Conservation (phyloP, 1,140 invertebrate species). For the Ruditapes philippinarum region DNA sequence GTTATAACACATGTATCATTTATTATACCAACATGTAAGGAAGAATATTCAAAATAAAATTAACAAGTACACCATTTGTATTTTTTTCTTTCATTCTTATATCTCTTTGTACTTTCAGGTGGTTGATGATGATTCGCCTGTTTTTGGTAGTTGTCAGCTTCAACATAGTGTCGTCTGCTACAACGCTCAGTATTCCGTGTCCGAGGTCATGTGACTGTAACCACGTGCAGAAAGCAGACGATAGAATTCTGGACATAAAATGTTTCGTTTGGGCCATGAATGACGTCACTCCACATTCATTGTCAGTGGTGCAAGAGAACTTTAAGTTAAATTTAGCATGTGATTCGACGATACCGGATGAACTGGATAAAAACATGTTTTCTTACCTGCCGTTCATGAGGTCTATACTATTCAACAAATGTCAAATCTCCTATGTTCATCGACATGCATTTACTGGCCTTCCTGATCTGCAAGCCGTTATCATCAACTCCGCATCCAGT, state of each 20-base stretch:
- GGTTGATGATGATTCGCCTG: background rate
- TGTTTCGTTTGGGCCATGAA: constrained; percentile 51
- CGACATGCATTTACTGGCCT: constrained; percentile 28
- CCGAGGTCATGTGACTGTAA: constrained; percentile 50
- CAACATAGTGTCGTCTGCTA: background rate
- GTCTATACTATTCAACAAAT: constrained; percentile 14
- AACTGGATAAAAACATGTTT: constrained; percentile 27
- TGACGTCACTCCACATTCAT: constrained; percentile 25
- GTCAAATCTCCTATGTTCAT: constrained; percentile 48
- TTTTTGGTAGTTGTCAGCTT: background rate
- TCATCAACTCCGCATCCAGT: constrained; percentile 41
- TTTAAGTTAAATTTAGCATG: constrained; percentile 29
- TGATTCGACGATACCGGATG: constrained; percentile 2
- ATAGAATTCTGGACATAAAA: constrained; percentile 2
- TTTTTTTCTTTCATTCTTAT: no score
- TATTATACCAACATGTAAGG: no score
- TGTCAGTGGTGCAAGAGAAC: background rate
- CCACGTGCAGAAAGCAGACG: background rate
- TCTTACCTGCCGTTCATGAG: background rate
- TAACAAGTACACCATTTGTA: no score
- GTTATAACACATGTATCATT: no score
- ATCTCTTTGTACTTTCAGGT: background rate
- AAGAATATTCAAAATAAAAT: no score
- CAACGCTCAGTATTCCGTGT: background rate
- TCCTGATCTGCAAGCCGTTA: background rate